These are phyloP conservation scores for Taenioides sp. DNA, from an alignment of 2,797 vertebrate genomes.

Conservation along the genomic window DNA sequence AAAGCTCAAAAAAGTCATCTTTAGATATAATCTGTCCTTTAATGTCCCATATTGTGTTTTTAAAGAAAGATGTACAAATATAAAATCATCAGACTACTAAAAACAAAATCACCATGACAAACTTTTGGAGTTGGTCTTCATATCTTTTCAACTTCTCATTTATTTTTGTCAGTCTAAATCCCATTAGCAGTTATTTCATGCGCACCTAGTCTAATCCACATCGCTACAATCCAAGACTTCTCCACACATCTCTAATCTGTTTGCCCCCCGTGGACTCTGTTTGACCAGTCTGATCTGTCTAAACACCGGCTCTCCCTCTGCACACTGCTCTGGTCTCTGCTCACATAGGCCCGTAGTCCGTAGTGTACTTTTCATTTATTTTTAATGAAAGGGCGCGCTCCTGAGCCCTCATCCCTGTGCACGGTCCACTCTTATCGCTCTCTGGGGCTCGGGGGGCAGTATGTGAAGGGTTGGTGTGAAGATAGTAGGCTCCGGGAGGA, in stretches of 20 bases:
- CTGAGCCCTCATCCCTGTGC: conserved; percentile 28
- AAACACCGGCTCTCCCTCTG: conserved; percentile 61
- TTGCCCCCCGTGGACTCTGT: conserved; percentile 47
- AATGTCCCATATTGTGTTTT: no score
- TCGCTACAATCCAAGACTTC: not conserved
- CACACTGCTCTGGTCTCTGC: conserved; percentile 63
- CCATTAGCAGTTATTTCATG: not conserved
- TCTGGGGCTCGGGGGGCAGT: conserved; percentile 14
- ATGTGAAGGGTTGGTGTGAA: not conserved
- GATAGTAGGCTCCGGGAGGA: not conserved
- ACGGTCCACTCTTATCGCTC: conserved; percentile 13
- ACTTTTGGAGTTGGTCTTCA: no score
- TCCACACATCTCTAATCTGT: conserved; percentile 21
- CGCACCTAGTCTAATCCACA: not conserved
- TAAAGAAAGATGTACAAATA: no score
- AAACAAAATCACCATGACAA: no score
- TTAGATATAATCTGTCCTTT: no score
- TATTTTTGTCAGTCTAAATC: no score
- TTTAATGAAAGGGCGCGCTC: conserved; percentile 64
- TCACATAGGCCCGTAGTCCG: conserved; percentile 60
- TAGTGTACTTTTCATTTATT: conserved; percentile 77
- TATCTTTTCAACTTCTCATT: no score
- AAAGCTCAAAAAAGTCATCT: no score
- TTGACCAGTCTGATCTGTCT: conserved; percentile 77
- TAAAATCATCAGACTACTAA: no score